Evolutionary conservation across 2,113 vertebrate genomes (phyloP).

Genomic region (Litocranius walleri): DNA sequence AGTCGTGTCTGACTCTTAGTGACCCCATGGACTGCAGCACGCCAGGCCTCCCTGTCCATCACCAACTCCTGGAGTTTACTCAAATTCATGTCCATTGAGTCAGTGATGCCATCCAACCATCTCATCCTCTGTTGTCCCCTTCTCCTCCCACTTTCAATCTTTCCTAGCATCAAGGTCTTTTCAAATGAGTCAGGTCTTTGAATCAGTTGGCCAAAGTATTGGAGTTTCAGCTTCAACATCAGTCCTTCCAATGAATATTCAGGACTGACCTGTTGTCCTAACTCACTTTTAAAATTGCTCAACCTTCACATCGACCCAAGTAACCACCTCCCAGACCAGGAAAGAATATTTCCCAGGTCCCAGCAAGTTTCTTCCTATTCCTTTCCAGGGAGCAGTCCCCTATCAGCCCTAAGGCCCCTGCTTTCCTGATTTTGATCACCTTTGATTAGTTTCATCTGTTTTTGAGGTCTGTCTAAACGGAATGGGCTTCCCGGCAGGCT

Average conservation of each 20-base stretch:
- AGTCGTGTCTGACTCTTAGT: fast-evolving
- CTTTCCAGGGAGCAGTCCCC: neutral
- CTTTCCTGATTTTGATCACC: neutral
- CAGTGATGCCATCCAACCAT: neutral
- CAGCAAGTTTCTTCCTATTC: neutral
- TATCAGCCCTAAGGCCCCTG: too few species aligned
- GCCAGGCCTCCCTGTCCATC: neutral
- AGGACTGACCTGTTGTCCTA: neutral
- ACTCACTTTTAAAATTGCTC: too few species aligned
- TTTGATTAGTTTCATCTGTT: neutral
- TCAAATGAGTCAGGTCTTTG: neutral
- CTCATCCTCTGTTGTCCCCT: neutral
- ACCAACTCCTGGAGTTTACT: neutral
- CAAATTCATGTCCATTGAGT: neutral
- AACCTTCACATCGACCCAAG: fast-evolving
- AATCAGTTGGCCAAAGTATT: neutral
- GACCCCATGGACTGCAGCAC: neutral
- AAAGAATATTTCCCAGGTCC: neutral
- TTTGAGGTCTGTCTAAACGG: fast-evolving
- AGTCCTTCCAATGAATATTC: neutral
- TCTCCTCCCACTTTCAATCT: neutral
- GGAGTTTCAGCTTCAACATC: neutral
- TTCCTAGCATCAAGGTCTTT: neutral
- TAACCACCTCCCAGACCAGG: neutral
- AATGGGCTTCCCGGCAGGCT: neutral